These are phyloP conservation scores for Tympanuchus pallidicinctus DNA, from an alignment of 2,113 vertebrate species.

Conservation along the genomic window DNA sequence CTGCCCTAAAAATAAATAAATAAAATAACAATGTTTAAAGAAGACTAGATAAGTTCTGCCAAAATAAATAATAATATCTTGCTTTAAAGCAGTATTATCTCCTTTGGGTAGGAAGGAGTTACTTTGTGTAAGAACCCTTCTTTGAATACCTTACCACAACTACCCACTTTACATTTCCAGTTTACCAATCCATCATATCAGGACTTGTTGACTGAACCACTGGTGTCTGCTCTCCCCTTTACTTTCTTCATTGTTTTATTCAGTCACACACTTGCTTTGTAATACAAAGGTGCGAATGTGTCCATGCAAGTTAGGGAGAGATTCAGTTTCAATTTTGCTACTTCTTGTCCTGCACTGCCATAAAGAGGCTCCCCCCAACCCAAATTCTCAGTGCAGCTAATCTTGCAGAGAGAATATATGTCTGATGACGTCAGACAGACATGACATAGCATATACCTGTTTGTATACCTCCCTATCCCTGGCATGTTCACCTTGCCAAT, in stretches of 20 bases:
- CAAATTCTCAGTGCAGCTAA: not conserved
- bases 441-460: constrained; percentile 35
- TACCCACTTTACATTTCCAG: not conserved
- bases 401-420: constrained; percentile 9
- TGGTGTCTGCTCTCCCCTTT: not conserved
- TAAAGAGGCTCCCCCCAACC: not conserved
- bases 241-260: not conserved
- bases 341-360: constrained; percentile 46
- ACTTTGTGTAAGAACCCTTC: not conserved
- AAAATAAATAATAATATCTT: not conserved
- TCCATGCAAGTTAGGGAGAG: not conserved
- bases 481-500: not conserved
- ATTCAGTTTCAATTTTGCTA: constrained; percentile 57
- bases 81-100: not conserved
- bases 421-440: constrained; percentile 31
- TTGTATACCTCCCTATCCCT: not conserved
- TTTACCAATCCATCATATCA: not conserved
- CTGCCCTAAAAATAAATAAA: not conserved
- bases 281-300: not conserved
- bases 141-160: not conserved
- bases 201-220: not conserved
- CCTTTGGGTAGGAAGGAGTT: not conserved
- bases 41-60: not conserved
- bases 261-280: not conserved
- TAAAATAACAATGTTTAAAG: not conserved